Evolutionary conservation across 2,113 vertebrate genomes (phyloP), one percentile per base, ranked within the genome.

Genomic region (Promerops cafer): DNA sequence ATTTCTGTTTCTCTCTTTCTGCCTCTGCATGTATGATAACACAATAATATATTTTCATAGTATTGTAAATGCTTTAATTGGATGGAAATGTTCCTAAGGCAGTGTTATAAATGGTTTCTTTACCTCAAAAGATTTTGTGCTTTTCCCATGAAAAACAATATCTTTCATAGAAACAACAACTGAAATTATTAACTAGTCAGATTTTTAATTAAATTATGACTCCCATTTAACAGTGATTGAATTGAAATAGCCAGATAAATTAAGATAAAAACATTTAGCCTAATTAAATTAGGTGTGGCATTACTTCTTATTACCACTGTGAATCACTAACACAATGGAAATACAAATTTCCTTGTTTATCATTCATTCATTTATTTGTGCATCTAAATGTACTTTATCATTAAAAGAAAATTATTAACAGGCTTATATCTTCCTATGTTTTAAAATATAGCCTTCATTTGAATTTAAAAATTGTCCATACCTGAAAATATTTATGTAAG

Each of bases 181-280:
- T 75, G 65, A 92, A 95, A 91, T 84, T 85, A 94, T 96, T 96
- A 96, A 97, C 97, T 97, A 96, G 54, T 74, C 86, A 96, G 64
- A 83, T 71, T 96, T 97, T 96, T 95, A 97, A 97, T 97, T 97
- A 98, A 97, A 92, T 15, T 6, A 92, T 94, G 12, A 92, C 96
- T 47, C 53, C 42, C 23, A 88, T 95, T 97, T 96, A 97, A 64
- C 74, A 94, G 81, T 91, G 82, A 97, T 97, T 97, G 95, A 94
- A 97, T 96, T 97, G 76, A 84, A 95, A 93, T 84, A 85, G 52
- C 45, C 94, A 96, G 86, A 97, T 97, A 97, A 94, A 97, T 92
- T 84, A 68, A 96, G 86, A 94, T 59, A 97, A 84, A 37, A 94
- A 65, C 39, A 87, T 92, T 97, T 95, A 92, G 52, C 78, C 69